These are phyloP conservation scores for Felis chaus DNA, from an alignment of 2,113 vertebrate species.

Conservation along the genomic window DNA sequence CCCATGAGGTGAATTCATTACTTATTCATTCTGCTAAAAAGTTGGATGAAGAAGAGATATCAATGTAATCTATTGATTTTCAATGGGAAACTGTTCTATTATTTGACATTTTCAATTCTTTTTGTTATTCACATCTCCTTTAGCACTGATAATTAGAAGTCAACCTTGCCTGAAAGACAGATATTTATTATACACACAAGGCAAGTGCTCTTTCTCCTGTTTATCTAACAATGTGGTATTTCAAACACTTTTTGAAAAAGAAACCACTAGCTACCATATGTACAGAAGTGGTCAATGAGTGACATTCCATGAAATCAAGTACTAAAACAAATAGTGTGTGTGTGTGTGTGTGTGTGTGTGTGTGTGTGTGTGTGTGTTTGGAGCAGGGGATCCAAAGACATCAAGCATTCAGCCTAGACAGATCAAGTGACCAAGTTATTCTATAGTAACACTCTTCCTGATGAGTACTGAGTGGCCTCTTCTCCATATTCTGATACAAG, in stretches of 20 bases:
- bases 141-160: background rate
- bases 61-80: constrained; percentile 10
- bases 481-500: background rate
- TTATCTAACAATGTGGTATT: background rate
- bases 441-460: background rate
- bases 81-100: background rate
- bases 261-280: background rate
- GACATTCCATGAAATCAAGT: background rate
- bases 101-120: background rate
- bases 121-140: background rate
- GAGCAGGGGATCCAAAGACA: background rate
- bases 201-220: background rate
- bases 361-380: background rate
- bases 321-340: background rate
- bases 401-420: background rate
- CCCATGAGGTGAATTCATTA: constrained; percentile 9
- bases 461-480: background rate
- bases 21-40: constrained; percentile 38
- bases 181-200: background rate
- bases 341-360: background rate
- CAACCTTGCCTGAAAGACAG: background rate
- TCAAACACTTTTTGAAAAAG: constrained; percentile 27
- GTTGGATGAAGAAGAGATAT: background rate
- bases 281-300: background rate
- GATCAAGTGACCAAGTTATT: background rate